Conservation (phyloP, 2,113 vertebrate species). For the Microcebus murinus region DNA sequence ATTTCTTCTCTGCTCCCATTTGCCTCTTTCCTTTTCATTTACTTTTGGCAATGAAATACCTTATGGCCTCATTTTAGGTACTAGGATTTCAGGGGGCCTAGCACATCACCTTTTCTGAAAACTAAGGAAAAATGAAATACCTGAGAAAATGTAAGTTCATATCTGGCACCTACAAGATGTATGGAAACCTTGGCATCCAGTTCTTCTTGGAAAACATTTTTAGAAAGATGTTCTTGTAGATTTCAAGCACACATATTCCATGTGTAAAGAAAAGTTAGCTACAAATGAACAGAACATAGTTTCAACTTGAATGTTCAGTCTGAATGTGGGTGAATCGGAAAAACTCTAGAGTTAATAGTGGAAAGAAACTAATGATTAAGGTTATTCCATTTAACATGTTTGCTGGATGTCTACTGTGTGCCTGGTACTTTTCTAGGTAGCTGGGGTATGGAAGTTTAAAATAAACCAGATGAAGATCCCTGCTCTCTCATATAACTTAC, state of each 20-base stretch:
- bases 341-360: neutral
- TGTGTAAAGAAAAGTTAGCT: neutral
- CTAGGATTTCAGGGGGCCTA: neutral
- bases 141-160: neutral
- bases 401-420: neutral
- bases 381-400: neutral
- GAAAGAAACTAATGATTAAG: neutral
- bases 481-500: neutral
- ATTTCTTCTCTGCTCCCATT: neutral
- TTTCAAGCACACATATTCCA: neutral
- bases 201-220: neutral
- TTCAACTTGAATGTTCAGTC: neutral
- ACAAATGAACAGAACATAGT: neutral
- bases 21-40: neutral
- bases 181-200: accelerated
- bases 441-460: neutral
- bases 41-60: neutral
- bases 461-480: neutral
- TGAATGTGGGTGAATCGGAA: neutral
- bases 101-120: slow-evolving; percentile 5
- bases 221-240: neutral
- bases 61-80: neutral
- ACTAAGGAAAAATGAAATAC: neutral
- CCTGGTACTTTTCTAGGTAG: neutral
- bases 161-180: neutral